Conservation (phyloP, 2,113 vertebrate species). For the Calidris pugnax region DNA sequence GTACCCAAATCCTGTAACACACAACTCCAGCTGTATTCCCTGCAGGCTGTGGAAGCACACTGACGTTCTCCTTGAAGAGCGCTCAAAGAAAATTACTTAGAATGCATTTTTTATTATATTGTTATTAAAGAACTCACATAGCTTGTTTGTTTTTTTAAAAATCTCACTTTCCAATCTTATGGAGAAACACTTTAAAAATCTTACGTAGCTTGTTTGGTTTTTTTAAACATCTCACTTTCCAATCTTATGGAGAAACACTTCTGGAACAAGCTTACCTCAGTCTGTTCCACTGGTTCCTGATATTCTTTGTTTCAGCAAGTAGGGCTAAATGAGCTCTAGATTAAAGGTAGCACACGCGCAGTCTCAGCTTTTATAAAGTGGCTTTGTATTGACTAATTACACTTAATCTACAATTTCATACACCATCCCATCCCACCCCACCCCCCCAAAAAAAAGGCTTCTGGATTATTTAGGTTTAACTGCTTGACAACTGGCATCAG, state of each 20-base stretch:
- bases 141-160: not conserved
- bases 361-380: not conserved
- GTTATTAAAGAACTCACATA: not conserved
- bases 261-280: not conserved
- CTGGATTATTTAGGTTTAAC: not conserved
- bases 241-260: not conserved
- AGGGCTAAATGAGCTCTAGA: not conserved
- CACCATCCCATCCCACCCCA: no score
- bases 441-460: not conserved
- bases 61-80: accelerated
- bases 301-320: not conserved
- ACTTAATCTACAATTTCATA: not conserved
- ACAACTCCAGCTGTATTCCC: not conserved
- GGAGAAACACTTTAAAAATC: not conserved
- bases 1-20: not conserved
- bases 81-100: not conserved
- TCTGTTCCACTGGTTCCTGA: not conserved
- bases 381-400: not conserved
- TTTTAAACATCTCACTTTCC: not conserved
- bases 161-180: not conserved
- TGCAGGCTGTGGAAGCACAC: not conserved
- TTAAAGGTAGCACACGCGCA: not conserved
- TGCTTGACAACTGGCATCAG: not conserved
- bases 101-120: not conserved
- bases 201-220: not conserved